Percentiles rank a stretch among this genome's conserved stretches.
These are phyloP conservation scores for Leptodactylus fuscus DNA, from an alignment of 2,113 vertebrate species.

Conservation along the genomic window DNA sequence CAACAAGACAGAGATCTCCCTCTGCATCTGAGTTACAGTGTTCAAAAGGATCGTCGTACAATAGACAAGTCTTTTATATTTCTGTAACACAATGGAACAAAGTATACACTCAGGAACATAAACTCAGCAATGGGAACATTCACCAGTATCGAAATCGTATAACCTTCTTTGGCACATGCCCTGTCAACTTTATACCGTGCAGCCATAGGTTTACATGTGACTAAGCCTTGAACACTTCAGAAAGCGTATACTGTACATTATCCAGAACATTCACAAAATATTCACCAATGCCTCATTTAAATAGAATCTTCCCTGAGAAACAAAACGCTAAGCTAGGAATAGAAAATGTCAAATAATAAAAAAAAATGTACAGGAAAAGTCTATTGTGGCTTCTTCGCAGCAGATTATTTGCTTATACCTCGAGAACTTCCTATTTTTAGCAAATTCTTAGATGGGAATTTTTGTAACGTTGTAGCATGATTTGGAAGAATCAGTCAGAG, in stretches of 20 bases:
- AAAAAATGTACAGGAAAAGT: not conserved
- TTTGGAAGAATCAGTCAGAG: not conserved
- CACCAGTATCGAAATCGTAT: constrained; percentile 1
- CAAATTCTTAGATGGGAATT: not conserved
- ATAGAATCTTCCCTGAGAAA: not conserved
- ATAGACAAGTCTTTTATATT: constrained; percentile 54
- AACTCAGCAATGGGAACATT: constrained; percentile 41
- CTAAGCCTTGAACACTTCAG: constrained; percentile 19
- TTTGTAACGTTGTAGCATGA: not conserved
- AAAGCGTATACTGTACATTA: constrained; percentile 10
- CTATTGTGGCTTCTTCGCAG: not conserved
- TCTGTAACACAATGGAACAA: constrained; percentile 51
- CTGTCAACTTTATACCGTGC: not conserved
- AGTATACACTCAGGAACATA: constrained; percentile 31
- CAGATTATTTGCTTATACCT: too few relatives aligned
- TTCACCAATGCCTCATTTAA: not conserved
- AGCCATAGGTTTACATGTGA: not conserved
- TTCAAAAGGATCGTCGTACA: constrained; percentile 49
- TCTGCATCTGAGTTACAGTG: constrained; percentile 34
- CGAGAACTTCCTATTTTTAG: not conserved
- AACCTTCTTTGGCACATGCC: constrained; percentile 1
- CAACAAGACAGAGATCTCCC: constrained; percentile 57
- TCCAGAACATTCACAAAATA: constrained; percentile 11
- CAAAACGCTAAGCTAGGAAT: not conserved
- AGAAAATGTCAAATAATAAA: not conserved